Conservation (phyloP, 2,113 vertebrate species). For the Miniopterus natalensis region DNA sequence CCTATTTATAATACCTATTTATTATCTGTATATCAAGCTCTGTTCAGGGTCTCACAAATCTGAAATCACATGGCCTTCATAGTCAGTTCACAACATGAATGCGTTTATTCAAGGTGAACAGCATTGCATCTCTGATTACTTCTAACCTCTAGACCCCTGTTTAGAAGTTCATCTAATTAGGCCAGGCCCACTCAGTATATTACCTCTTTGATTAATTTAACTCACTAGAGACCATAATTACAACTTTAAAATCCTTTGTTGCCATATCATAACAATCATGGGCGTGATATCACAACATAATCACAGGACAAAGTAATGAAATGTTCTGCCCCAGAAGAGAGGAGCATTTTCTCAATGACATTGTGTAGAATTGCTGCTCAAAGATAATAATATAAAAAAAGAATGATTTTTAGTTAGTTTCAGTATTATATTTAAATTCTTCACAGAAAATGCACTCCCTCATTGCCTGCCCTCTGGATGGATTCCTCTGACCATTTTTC, state of each 20-base stretch:
- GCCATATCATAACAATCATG: background rate
- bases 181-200: background rate
- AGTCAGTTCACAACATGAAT: background rate
- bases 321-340: background rate
- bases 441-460: background rate
- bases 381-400: background rate
- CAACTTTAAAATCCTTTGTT: background rate
- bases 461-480: background rate
- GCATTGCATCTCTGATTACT: background rate
- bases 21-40: background rate
- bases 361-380: background rate
- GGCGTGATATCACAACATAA: background rate
- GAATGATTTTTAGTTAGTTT: conserved; percentile 5
- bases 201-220: background rate
- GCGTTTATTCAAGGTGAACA: background rate
- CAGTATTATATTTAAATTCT: background rate
- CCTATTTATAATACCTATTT: background rate
- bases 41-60: background rate
- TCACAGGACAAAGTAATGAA: background rate
- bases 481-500: background rate
- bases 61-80: background rate
- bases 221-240: background rate
- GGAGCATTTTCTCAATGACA: background rate
- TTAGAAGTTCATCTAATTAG: background rate
- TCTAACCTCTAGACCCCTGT: background rate